Evolutionary conservation across 2,797 vertebrate species (phyloP).

Genomic region (Epinephelus awoara): DNA sequence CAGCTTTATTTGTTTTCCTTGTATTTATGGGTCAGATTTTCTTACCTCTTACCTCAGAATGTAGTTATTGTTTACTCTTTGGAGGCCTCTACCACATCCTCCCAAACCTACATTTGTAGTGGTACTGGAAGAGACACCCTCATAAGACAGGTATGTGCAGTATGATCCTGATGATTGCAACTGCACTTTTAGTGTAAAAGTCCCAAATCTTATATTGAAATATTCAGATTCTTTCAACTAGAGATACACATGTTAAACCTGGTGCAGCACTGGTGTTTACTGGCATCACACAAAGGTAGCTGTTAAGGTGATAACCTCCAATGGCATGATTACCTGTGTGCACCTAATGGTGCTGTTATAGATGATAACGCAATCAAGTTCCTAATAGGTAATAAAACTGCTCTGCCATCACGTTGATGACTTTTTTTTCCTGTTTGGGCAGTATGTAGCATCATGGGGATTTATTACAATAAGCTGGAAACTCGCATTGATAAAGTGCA

Average conservation of each 20-base stretch:
- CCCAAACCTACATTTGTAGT: not conserved
- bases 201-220: not conserved
- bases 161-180: not conserved
- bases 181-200: not conserved
- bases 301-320: not conserved
- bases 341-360: not conserved
- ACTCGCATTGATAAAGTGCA: not conserved
- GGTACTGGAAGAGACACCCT: no score
- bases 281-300: no score
- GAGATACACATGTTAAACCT: not conserved
- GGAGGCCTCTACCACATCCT: no score
- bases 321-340: not conserved
- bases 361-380: not conserved
- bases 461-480: conserved; percentile 1
- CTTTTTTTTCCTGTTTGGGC: not conserved
- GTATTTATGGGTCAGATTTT: not conserved
- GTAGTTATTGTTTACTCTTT: not conserved
- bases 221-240: not conserved
- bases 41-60: not conserved
- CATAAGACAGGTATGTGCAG: not conserved
- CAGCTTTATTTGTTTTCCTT: conserved; percentile 24
- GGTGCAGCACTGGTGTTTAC: not conserved
- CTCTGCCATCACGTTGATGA: not conserved
- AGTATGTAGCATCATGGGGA: not conserved
- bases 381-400: not conserved